phyloP scores from a whole-genome alignment of 2,113 vertebrate species.

The Rhinopomastus cyanomelas region DNA sequence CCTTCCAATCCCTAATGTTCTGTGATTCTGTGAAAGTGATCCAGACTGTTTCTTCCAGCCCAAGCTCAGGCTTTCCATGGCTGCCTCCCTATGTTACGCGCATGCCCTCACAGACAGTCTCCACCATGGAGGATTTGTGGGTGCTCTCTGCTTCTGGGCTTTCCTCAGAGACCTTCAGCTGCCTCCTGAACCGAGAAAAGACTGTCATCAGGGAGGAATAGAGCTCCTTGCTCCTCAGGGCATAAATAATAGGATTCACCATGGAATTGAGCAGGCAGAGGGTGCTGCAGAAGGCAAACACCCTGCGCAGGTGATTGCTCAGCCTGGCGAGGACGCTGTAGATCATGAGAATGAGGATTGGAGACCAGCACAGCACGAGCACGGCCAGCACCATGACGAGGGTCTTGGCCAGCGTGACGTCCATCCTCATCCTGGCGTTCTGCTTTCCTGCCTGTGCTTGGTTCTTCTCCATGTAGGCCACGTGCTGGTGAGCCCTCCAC shows the following conservation, averaged over 20 bases:
- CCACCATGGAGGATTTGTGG: conserved; percentile 37
- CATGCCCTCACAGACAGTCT: background rate
- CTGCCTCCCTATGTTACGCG: fast-evolving
- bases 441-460: conserved; percentile 49
- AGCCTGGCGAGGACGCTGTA: conserved; percentile 75
- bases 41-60: background rate
- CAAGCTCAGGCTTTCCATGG: fast-evolving
- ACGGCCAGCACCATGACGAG: conserved; percentile 85
- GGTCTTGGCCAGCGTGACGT: conserved; percentile 87
- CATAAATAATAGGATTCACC: conserved; percentile 90
- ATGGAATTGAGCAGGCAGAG: conserved; percentile 90
- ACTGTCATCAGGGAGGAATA: conserved; percentile 53
- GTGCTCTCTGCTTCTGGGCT: conserved; percentile 53
- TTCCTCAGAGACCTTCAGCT: background rate
- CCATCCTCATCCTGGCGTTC: conserved; percentile 82
- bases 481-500: conserved; percentile 85
- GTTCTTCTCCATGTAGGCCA: conserved; percentile 75
- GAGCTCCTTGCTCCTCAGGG: conserved; percentile 84
- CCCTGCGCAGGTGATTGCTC: conserved; percentile 68
- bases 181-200: conserved; percentile 27
- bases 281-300: conserved; percentile 90
- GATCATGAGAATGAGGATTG: conserved; percentile 82
- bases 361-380: conserved; percentile 86
- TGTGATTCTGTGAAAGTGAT: too few species aligned
- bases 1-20: too few species aligned